Percentiles rank a stretch among this genome's conserved stretches.
phyloP scores from a whole-genome alignment of 2,888 invertebrate species.

The Mesopsocus fuscifrons region DNA sequence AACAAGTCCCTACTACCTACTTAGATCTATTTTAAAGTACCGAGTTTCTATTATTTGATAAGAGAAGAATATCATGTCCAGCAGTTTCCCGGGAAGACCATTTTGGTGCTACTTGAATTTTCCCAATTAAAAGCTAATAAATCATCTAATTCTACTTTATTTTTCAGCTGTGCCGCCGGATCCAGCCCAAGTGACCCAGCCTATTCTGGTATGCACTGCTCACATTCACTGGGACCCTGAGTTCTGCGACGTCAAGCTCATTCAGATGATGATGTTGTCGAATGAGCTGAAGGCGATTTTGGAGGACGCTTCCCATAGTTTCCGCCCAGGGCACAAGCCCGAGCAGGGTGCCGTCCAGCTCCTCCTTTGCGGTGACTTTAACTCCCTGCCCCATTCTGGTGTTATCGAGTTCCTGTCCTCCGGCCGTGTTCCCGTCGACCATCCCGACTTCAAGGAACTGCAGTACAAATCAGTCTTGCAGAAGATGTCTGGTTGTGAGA shows the following conservation, averaged over 20 bases:
- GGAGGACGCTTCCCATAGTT: conserved; percentile 66
- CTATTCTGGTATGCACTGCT: conserved; percentile 89
- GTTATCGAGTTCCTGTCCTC: conserved; percentile 90
- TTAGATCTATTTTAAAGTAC: no score
- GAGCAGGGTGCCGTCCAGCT: conserved; percentile 71
- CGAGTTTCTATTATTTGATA: no score
- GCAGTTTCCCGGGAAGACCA: no score
- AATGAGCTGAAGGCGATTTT: conserved; percentile 78
- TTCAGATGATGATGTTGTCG: conserved; percentile 98
- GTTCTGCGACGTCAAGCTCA: conserved; percentile 96
- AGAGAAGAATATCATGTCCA: no score
- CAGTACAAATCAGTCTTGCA: conserved; percentile 82
- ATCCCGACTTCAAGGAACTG: conserved; percentile 91
- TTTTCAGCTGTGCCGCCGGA: conserved; percentile 51
- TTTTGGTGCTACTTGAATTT: no score
- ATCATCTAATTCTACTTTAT: no score
- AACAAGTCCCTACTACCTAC: no score
- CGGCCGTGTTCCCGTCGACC: conserved; percentile 77
- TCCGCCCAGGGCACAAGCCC: conserved; percentile 50
- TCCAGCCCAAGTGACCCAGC: conserved; percentile 56
- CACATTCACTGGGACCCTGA: conserved; percentile 99
- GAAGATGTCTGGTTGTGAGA: conserved; percentile 72
- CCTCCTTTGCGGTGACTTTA: conserved; percentile 93
- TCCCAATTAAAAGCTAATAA: no score
- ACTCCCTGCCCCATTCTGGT: conserved; percentile 94